Evolutionary conservation across 30 jellyfish, hydroid and myxozoan genomes (phyloP).

Genomic region (Pseudorhiza aurosa): DNA sequence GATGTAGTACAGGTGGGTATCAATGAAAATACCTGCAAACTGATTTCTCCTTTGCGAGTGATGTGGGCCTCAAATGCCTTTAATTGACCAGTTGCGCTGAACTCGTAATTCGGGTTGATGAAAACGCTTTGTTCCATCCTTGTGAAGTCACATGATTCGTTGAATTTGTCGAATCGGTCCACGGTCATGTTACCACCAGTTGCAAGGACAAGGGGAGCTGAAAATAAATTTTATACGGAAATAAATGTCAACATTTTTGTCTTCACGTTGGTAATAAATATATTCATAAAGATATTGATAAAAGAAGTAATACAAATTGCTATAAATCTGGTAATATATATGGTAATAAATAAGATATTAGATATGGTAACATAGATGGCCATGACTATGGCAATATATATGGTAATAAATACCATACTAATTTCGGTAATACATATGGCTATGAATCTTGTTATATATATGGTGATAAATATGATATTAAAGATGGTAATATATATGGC

Average conservation of each 20-base stretch:
- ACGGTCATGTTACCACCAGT: slow-evolving; percentile 74
- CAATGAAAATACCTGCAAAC: slow-evolving; percentile 35
- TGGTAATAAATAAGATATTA: too few relatives aligned
- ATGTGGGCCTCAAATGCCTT: slow-evolving; percentile 81
- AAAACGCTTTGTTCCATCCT: slow-evolving; percentile 20
- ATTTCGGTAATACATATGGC: too few relatives aligned
- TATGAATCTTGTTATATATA: too few relatives aligned
- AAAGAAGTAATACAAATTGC: too few relatives aligned
- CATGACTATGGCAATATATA: too few relatives aligned
- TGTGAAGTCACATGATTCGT: slow-evolving; percentile 7
- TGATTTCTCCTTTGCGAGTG: slow-evolving; percentile 31
- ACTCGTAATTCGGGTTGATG: slow-evolving; percentile 66
- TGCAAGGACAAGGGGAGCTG: slow-evolving; percentile 64
- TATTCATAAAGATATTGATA: too few relatives aligned
- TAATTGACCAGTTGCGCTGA: slow-evolving; percentile 56
- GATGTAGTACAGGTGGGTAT: not conserved
- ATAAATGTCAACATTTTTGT: not conserved
- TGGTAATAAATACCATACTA: too few relatives aligned
- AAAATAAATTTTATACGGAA: not conserved
- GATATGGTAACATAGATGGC: too few relatives aligned
- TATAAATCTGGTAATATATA: too few relatives aligned
- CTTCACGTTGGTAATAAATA: too few relatives aligned
- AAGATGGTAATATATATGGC: too few relatives aligned
- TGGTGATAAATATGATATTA: too few relatives aligned
- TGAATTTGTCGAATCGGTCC: slow-evolving; percentile 69